Evolutionary conservation across 2,888 invertebrate species (phyloP).

Genomic region (Sphaerophoria taeniata): DNA sequence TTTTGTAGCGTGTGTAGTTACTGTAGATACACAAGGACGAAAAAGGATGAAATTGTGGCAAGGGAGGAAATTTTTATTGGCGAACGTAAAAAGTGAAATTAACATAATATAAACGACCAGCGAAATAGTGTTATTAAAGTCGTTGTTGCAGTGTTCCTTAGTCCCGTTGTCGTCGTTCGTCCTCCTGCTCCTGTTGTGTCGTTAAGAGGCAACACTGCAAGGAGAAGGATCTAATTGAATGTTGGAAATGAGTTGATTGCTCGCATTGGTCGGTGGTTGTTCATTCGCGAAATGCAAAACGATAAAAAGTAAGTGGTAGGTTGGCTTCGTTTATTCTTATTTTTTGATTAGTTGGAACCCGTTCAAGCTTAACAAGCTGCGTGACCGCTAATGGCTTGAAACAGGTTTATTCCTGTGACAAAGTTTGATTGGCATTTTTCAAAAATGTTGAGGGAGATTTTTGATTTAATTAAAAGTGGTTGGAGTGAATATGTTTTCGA

Average conservation of each 20-base stretch:
- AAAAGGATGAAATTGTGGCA: conserved; percentile 30
- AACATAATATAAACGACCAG: conserved; percentile 67
- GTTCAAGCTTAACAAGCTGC: not conserved
- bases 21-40: conserved; percentile 6
- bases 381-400: too few species aligned
- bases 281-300: conserved; percentile 35
- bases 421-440: too few species aligned
- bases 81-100: conserved; percentile 65
- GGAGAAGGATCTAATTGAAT: conserved; percentile 59
- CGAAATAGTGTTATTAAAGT: conserved; percentile 68
- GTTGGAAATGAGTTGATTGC: conserved; percentile 49
- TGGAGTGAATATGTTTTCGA: too few species aligned
- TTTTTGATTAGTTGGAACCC: conserved; percentile 18
- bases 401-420: too few species aligned
- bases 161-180: conserved; percentile 4
- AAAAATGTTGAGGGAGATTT: too few species aligned
- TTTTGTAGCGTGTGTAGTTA: not conserved
- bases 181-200: not conserved
- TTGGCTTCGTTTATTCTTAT: conserved; percentile 16
- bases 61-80: conserved; percentile 51
- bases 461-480: too few species aligned
- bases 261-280: conserved; percentile 24
- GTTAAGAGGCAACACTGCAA: not conserved
- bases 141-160: not conserved
- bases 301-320: conserved; percentile 46